phyloP scores from a whole-genome alignment of 2,797 vertebrate species.

The Cyclura pinguis region DNA sequence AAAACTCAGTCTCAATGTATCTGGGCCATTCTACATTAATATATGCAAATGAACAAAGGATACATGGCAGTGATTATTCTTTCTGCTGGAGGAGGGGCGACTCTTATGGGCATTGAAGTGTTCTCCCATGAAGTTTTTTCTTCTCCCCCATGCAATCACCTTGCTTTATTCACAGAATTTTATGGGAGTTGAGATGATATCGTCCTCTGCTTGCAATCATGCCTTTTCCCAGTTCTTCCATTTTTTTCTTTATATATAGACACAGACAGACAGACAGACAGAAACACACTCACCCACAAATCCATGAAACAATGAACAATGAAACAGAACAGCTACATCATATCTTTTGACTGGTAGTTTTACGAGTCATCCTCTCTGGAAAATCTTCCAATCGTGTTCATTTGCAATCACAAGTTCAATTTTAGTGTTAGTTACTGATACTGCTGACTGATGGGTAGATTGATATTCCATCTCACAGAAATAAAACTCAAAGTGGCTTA shows the following conservation, averaged over 20 bases:
- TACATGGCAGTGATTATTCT: background rate
- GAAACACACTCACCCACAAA: no score
- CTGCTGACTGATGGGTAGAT: no score
- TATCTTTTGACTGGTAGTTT: no score
- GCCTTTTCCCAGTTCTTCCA: background rate
- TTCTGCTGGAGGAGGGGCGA: background rate
- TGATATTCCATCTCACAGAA: no score
- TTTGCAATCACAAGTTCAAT: no score
- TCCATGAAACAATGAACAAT: no score
- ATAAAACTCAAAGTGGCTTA: no score
- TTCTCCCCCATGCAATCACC: background rate
- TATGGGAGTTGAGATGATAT: background rate
- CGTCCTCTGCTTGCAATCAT: background rate
- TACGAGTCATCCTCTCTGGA: no score
- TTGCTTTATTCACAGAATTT: background rate
- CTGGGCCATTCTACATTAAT: background rate
- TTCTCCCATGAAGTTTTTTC: background rate
- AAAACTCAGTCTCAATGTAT: background rate
- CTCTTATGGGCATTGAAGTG: background rate
- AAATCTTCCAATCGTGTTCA: no score
- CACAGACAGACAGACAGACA: background rate
- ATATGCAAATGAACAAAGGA: background rate
- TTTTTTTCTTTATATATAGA: background rate
- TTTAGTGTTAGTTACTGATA: no score
- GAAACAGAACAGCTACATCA: no score